phyloP scores from a whole-genome alignment of 2,888 invertebrate species.

The Drosophila prostipennis region DNA sequence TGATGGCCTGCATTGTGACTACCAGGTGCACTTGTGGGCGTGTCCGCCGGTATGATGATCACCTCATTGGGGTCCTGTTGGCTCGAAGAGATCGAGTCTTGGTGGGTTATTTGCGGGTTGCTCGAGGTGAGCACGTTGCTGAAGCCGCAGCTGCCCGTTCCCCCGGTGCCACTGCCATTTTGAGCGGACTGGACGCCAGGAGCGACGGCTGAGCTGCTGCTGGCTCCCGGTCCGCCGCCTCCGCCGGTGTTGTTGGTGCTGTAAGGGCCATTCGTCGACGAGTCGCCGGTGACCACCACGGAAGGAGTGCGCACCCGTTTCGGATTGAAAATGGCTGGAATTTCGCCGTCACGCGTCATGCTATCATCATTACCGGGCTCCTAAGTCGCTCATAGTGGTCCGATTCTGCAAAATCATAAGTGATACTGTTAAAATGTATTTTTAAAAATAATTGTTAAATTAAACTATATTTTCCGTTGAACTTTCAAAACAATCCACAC shows the following conservation, averaged over 20 bases:
- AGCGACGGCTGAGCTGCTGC: constrained; percentile 64
- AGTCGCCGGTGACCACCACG: constrained; percentile 88
- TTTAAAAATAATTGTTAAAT: background rate
- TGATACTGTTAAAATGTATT: constrained; percentile 1
- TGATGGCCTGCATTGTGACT: constrained; percentile 62
- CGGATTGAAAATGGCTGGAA: constrained; percentile 93
- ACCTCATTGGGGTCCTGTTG: constrained; percentile 86
- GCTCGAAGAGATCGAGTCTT: constrained; percentile 86
- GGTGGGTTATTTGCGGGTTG: constrained; percentile 85
- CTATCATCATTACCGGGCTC: constrained; percentile 60
- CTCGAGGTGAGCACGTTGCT: constrained; percentile 84
- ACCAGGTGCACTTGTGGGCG: constrained; percentile 65
- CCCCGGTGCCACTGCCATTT: constrained; percentile 32
- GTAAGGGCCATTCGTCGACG: constrained; percentile 85
- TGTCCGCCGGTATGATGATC: constrained; percentile 81
- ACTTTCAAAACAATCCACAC: background rate
- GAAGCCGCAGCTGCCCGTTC: constrained; percentile 76
- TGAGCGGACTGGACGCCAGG: constrained; percentile 39
- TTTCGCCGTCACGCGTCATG: constrained; percentile 90
- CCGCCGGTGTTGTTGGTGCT: constrained; percentile 50
- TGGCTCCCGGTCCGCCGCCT: constrained; percentile 52
- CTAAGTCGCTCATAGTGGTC: constrained; percentile 42
- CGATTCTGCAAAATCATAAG: constrained; percentile 5
- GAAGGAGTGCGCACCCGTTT: constrained; percentile 89
- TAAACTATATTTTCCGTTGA: background rate